Percentiles rank a stretch among this genome's conserved stretches.
Evolutionary conservation across 2,888 invertebrate genomes (phyloP).

Genomic region (Stenurella melanura): DNA sequence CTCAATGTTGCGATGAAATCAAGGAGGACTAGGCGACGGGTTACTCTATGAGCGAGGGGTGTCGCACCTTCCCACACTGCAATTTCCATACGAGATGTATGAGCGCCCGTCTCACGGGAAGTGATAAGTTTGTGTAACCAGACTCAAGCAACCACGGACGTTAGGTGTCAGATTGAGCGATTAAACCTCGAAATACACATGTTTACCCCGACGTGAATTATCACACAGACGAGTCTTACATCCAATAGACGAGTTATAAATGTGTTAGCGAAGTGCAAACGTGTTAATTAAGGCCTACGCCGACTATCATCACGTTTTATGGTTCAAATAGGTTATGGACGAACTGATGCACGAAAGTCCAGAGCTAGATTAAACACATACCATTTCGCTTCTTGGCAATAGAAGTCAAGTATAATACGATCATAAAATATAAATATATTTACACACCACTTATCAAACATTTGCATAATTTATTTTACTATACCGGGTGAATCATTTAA

Average conservation of each 20-base stretch:
- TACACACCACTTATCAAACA: not conserved
- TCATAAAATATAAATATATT: not conserved
- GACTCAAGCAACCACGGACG: slow-evolving; percentile 45
- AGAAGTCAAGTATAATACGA: not conserved
- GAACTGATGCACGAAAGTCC: slow-evolving; percentile 27
- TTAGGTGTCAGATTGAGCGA: slow-evolving; percentile 64
- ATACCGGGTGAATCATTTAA: too few species aligned
- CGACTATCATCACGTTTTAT: slow-evolving; percentile 41
- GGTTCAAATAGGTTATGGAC: slow-evolving; percentile 36
- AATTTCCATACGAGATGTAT: slow-evolving; percentile 64
- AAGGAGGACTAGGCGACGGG: slow-evolving; percentile 47
- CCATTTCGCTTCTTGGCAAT: not conserved
- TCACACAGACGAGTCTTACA: slow-evolving; percentile 64
- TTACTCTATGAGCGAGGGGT: slow-evolving; percentile 58
- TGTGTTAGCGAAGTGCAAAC: slow-evolving; percentile 63
- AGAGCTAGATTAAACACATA: slow-evolving; percentile 27
- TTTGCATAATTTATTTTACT: not conserved
- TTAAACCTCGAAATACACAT: slow-evolving; percentile 67
- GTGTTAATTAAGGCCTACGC: slow-evolving; percentile 67
- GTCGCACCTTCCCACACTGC: slow-evolving; percentile 64
- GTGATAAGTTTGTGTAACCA: slow-evolving; percentile 61
- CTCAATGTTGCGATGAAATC: slow-evolving; percentile 58
- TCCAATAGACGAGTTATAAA: slow-evolving; percentile 65
- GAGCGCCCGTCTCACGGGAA: slow-evolving; percentile 61
- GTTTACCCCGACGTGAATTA: slow-evolving; percentile 67